Percentiles rank a stretch among this genome's conserved stretches.
Conservation (phyloP, 2,797 vertebrate species). For the Lacerta agilis region DNA sequence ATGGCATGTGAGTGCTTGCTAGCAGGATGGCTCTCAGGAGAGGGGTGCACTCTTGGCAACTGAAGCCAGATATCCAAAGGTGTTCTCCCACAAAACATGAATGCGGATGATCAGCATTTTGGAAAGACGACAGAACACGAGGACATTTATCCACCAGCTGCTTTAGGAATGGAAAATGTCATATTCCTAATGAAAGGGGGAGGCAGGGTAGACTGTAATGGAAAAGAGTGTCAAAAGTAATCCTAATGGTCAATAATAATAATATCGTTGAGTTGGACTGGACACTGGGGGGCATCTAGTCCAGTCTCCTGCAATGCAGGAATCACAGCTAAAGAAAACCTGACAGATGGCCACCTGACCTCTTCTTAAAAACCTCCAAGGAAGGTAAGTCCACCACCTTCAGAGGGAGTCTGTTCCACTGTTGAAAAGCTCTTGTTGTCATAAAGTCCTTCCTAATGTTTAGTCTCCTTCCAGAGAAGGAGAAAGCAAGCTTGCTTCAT, state of each 20-base stretch:
- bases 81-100: background rate
- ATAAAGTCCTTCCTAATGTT: too few relatives aligned
- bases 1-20: background rate
- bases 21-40: rapidly evolving
- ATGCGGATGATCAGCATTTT: background rate
- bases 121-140: conserved; percentile 1
- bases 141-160: background rate
- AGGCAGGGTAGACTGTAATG: background rate
- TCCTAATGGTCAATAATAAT: background rate
- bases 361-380: too few relatives aligned
- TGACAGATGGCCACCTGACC: too few relatives aligned
- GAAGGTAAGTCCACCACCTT: too few relatives aligned
- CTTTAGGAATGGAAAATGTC: background rate
- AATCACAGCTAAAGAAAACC: too few relatives aligned
- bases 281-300: too few relatives aligned
- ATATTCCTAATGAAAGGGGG: conserved; percentile 5
- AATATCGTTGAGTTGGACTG: too few relatives aligned
- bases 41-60: background rate
- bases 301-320: too few relatives aligned
- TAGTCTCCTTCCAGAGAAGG: too few relatives aligned
- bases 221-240: background rate
- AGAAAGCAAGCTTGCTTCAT: too few relatives aligned
- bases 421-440: too few relatives aligned
- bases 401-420: too few relatives aligned
- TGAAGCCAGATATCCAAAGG: background rate